phyloP scores from a whole-genome alignment of 2,797 vertebrate species.

The Pseudomugil gertrudae region DNA sequence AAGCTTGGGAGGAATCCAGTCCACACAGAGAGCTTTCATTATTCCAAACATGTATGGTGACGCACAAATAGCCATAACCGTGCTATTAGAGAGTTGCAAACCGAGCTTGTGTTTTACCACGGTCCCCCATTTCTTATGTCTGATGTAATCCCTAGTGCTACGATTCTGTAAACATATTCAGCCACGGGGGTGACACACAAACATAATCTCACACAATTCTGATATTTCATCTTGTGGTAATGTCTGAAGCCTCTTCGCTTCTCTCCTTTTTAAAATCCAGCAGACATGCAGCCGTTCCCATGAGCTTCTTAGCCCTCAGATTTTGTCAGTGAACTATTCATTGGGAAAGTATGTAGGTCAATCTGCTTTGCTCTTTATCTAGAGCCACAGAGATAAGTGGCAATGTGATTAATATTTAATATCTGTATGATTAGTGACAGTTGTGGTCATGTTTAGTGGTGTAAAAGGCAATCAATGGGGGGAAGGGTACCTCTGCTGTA shows the following conservation, averaged over 20 bases:
- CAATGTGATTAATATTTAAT: conserved; percentile 69
- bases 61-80: conserved; percentile 44
- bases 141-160: conserved; percentile 55
- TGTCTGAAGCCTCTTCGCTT: conserved; percentile 43
- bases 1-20: conserved; percentile 65
- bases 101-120: conserved; percentile 37
- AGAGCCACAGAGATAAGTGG: conserved; percentile 63
- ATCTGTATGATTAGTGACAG: conserved; percentile 63
- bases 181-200: conserved; percentile 47
- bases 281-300: conserved; percentile 44
- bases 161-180: conserved; percentile 50
- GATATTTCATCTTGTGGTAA: conserved; percentile 58
- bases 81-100: conserved; percentile 36
- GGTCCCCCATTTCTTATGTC: conserved; percentile 43
- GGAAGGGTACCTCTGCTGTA: conserved; percentile 4
- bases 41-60: conserved; percentile 44
- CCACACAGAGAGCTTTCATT: conserved; percentile 73
- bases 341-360: conserved; percentile 76
- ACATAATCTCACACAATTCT: conserved; percentile 59
- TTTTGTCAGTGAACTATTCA: conserved; percentile 62
- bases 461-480: conserved; percentile 34
- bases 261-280: conserved; percentile 50
- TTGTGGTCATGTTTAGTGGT: conserved; percentile 52
- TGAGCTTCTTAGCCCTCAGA: conserved; percentile 50
- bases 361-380: conserved; percentile 73